phyloP scores from a whole-genome alignment of 2,113 vertebrate genomes.

The Zosterops pallidus region DNA sequence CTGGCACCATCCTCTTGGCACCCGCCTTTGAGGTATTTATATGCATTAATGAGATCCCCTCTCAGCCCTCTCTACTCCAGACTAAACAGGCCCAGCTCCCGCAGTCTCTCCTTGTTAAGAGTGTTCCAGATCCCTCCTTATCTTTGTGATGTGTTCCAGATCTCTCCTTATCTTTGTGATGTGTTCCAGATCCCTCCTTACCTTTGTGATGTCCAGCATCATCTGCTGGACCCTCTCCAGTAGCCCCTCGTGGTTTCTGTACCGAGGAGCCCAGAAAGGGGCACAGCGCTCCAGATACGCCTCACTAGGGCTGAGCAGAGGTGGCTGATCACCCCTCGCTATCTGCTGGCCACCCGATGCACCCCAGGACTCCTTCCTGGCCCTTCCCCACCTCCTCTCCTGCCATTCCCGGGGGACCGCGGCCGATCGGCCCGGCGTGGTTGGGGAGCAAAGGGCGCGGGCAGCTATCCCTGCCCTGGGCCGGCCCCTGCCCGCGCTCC shows the following conservation, averaged over 20 bases:
- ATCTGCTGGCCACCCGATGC: not conserved
- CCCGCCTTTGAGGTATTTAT: not conserved
- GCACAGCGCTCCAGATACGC: not conserved
- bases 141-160: not conserved
- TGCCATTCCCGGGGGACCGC: not conserved
- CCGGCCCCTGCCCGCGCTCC: not conserved
- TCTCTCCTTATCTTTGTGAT: not conserved
- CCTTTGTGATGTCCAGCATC: not conserved
- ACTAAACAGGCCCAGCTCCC: not conserved
- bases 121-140: not conserved
- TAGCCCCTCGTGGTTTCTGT: not conserved
- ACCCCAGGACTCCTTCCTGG: no score
- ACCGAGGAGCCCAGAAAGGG: not conserved
- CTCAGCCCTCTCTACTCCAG: not conserved
- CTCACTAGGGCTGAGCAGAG: not conserved
- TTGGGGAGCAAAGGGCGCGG: not conserved
- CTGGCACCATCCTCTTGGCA: not conserved
- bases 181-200: not conserved
- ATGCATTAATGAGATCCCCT: not conserved
- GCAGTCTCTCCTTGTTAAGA: not conserved
- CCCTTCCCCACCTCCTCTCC: not conserved
- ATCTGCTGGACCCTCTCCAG: not conserved
- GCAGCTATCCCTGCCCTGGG: accelerated
- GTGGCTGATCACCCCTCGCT: no score
- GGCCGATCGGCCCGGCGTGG: not conserved